Percentiles rank a stretch among this genome's conserved stretches.
phyloP scores from a whole-genome alignment of 2,888 invertebrate species.

The Leptopilina myrica region DNA sequence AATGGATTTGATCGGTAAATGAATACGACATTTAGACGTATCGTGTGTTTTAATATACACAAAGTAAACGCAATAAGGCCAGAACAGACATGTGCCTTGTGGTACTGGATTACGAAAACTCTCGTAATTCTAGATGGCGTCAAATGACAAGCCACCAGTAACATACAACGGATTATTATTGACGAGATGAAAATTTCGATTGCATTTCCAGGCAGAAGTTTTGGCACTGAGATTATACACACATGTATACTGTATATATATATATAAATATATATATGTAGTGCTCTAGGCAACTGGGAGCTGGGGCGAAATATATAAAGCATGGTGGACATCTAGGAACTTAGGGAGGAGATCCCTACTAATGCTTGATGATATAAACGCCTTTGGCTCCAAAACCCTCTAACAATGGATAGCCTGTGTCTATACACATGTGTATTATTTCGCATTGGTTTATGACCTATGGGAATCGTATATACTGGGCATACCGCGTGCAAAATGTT shows the following conservation, averaged over 20 bases:
- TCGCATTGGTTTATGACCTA: constrained; percentile 41
- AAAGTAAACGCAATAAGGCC: constrained; percentile 15
- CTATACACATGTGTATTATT: constrained; percentile 53
- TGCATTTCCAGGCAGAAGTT: constrained; percentile 17
- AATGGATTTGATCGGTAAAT: neutral
- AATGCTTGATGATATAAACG: constrained; percentile 59
- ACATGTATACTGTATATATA: neutral
- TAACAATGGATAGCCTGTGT: constrained; percentile 46
- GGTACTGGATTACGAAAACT: constrained; percentile 22
- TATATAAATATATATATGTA: constrained; percentile 34
- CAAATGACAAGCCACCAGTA: constrained; percentile 46
- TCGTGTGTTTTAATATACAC: constrained; percentile 11
- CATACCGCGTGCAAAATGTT: constrained; percentile 2
- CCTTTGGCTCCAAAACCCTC: constrained; percentile 53
- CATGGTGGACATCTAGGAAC: constrained; percentile 43
- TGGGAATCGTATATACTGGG: constrained; percentile 44
- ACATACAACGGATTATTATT: constrained; percentile 43
- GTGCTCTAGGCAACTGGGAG: constrained; percentile 26
- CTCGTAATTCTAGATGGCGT: constrained; percentile 51
- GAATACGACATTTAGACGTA: constrained; percentile 5
- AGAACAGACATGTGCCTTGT: constrained; percentile 2
- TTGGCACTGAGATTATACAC: constrained; percentile 6
- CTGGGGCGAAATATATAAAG: constrained; percentile 33
- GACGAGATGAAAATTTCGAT: constrained; percentile 50
- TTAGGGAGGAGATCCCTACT: constrained; percentile 51